Evolutionary conservation across 2,888 invertebrate species (phyloP).

Genomic region (Sinhomidia bicolor): DNA sequence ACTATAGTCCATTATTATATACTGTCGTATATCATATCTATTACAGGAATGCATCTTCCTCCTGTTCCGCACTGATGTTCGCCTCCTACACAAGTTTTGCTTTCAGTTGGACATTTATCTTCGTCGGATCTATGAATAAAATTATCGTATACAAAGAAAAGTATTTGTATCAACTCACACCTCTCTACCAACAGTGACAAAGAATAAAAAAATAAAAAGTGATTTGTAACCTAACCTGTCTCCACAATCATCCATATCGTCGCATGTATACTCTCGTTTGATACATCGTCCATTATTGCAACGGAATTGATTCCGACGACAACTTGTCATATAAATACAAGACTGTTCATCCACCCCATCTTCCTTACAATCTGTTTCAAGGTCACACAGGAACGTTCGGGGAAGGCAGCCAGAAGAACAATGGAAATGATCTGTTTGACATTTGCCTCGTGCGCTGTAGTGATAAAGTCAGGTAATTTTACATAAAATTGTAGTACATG

Average conservation of each 20-base stretch:
- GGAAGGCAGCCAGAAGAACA: conserved; percentile 46
- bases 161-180: neutral
- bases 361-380: conserved; percentile 14
- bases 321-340: conserved; percentile 41
- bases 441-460: conserved; percentile 52
- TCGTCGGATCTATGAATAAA: conserved; percentile 53
- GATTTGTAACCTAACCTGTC: conserved; percentile 39
- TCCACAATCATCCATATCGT: conserved; percentile 56
- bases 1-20: neutral
- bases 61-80: conserved; percentile 54
- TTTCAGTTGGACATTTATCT: conserved; percentile 55
- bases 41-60: conserved; percentile 65
- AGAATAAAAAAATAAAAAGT: neutral
- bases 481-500: neutral
- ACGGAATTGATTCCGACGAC: conserved; percentile 51
- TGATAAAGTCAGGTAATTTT: neutral
- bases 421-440: conserved; percentile 48
- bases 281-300: conserved; percentile 69
- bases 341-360: conserved; percentile 54
- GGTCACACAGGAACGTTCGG: conserved; percentile 32
- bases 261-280: conserved; percentile 36
- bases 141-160: neutral
- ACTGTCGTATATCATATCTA: neutral
- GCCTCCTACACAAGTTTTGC: conserved; percentile 26
- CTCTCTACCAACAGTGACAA: no score